Conservation (phyloP, 35 echinoderm and acorn worm species). For the Chiridota heheva region DNA sequence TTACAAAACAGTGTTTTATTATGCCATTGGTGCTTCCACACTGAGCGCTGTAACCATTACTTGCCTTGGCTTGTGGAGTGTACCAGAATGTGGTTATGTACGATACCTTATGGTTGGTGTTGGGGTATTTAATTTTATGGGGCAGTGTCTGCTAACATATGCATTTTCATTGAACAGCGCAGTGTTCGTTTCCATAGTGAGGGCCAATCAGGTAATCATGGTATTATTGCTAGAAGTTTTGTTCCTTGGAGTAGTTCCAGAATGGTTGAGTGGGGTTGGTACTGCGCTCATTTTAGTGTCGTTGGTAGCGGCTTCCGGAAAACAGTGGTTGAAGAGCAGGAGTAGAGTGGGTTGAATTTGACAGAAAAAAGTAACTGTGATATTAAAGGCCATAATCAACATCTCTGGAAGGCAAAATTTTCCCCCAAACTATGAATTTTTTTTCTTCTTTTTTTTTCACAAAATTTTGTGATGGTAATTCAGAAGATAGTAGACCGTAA, state of each 20-base stretch:
- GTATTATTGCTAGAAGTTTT: constrained; percentile 9
- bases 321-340: no score
- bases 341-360: no score
- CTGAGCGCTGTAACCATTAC: background rate
- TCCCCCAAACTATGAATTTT: no score
- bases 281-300: background rate
- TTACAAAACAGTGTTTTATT: background rate
- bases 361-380: no score
- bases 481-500: no score
- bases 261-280: background rate
- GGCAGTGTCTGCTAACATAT: background rate
- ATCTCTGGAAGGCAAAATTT: no score
- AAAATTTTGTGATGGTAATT: no score
- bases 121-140: background rate
- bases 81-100: background rate
- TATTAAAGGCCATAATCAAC: no score
- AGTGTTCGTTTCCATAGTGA: constrained; percentile 12
- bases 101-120: background rate
- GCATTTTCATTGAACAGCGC: background rate
- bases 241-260: background rate
- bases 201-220: constrained; percentile 4
- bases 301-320: background rate
- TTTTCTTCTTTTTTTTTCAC: no score
- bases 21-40: background rate
- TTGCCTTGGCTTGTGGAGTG: background rate